These are phyloP conservation scores for Aelia acuminata DNA, from an alignment of 2,888 invertebrate species.

Conservation along the genomic window DNA sequence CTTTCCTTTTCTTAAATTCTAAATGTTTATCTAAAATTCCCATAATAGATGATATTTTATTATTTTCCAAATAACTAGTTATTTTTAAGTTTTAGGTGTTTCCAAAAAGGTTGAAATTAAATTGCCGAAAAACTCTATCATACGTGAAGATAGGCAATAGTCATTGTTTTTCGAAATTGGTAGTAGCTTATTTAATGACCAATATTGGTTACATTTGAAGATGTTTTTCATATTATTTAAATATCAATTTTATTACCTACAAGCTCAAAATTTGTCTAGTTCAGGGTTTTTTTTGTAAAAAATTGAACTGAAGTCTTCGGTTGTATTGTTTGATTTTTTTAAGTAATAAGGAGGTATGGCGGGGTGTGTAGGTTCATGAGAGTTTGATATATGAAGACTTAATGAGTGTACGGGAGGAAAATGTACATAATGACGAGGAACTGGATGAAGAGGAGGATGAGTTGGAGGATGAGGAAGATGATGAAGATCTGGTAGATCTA, in stretches of 20 bases:
- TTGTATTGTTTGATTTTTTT: constrained; percentile 17
- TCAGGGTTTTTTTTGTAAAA: constrained; percentile 6
- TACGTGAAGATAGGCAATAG: neutral
- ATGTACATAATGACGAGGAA: neutral
- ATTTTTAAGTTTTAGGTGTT: neutral
- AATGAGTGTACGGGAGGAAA: constrained; percentile 42
- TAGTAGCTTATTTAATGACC: neutral
- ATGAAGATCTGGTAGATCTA: constrained; percentile 36
- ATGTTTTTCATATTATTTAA: neutral
- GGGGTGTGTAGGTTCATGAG: constrained; percentile 38
- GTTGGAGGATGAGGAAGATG: constrained; percentile 40
- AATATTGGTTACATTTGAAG: neutral
- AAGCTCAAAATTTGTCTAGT: neutral
- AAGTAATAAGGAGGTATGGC: constrained; percentile 27
- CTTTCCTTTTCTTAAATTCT: neutral
- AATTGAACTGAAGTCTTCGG: constrained; percentile 25
- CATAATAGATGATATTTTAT: neutral
- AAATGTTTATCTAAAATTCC: neutral
- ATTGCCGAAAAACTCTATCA: neutral
- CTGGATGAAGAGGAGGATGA: constrained; percentile 25
- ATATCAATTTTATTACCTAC: neutral
- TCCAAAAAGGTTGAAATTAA: neutral
- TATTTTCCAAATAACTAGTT: neutral
- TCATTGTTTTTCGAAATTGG: neutral
- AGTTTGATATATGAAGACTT: constrained; percentile 48